These are phyloP conservation scores for Emydocephalus ijimae DNA, from an alignment of 2,113 vertebrate species.

Conservation along the genomic window DNA sequence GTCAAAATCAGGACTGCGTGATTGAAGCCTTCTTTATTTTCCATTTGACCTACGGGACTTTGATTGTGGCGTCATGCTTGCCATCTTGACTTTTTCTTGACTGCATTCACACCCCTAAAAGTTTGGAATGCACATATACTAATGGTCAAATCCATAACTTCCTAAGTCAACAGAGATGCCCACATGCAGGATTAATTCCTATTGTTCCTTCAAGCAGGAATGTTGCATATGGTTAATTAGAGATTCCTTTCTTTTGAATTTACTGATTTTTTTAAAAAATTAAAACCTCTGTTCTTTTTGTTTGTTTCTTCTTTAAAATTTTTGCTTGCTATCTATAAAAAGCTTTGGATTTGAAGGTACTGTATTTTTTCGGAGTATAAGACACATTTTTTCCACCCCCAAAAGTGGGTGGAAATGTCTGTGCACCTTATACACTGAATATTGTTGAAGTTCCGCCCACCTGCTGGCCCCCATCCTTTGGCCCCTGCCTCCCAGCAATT, in stretches of 20 bases:
- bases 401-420: no score
- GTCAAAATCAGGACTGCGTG: neutral
- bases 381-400: no score
- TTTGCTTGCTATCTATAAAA: neutral
- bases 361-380: no score
- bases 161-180: neutral
- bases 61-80: neutral
- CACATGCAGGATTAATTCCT: neutral
- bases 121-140: neutral
- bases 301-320: neutral
- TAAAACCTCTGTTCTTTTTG: neutral
- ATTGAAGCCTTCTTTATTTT: neutral
- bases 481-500: no score
- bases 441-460: no score
- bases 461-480: no score
- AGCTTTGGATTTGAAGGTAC: neutral
- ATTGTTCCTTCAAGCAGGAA: neutral
- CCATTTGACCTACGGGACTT: neutral
- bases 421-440: no score
- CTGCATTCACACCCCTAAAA: neutral
- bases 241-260: neutral
- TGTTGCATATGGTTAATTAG: neutral
- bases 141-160: neutral
- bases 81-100: neutral
- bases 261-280: neutral